Conservation (phyloP, 2,888 invertebrate species). For the Lochmaea crataegi region DNA sequence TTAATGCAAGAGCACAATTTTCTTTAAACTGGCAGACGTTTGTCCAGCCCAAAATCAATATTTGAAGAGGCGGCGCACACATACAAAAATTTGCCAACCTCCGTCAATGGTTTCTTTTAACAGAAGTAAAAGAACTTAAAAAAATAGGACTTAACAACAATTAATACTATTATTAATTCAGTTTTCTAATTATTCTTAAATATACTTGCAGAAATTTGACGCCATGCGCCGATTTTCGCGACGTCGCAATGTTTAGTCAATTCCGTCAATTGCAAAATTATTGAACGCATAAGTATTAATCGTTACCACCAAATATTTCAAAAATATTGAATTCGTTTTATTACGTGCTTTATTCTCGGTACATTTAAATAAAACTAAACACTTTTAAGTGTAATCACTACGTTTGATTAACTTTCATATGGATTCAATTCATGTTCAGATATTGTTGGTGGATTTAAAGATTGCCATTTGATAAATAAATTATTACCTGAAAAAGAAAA, state of each 20-base stretch:
- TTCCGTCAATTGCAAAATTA: slow-evolving; percentile 58
- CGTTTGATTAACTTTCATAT: background rate
- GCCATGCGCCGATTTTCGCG: slow-evolving; percentile 59
- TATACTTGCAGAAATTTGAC: slow-evolving; percentile 45
- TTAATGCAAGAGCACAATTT: slow-evolving; percentile 45
- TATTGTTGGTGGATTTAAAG: background rate
- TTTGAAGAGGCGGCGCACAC: slow-evolving; percentile 57
- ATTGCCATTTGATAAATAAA: slow-evolving; percentile 5
- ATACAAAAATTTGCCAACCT: slow-evolving; percentile 41
- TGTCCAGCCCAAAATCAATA: slow-evolving; percentile 61
- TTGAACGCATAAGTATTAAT: slow-evolving; percentile 54
- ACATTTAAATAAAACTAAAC: background rate
- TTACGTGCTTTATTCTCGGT: background rate
- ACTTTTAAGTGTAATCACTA: background rate
- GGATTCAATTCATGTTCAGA: background rate
- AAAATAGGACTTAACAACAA: background rate
- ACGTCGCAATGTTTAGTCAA: slow-evolving; percentile 58
- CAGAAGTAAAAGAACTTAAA: background rate
- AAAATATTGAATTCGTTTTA: background rate
- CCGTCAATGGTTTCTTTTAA: slow-evolving; percentile 32
- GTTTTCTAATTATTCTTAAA: slow-evolving; percentile 34
- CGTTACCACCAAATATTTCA: slow-evolving; percentile 3
- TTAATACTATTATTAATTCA: background rate
- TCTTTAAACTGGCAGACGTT: slow-evolving; percentile 48
- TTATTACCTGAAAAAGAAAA: slow-evolving; percentile 23